Evolutionary conservation across 2,113 vertebrate genomes (phyloP), one percentile per base, ranked within the genome.

Genomic region (Morphnarchus princeps): DNA sequence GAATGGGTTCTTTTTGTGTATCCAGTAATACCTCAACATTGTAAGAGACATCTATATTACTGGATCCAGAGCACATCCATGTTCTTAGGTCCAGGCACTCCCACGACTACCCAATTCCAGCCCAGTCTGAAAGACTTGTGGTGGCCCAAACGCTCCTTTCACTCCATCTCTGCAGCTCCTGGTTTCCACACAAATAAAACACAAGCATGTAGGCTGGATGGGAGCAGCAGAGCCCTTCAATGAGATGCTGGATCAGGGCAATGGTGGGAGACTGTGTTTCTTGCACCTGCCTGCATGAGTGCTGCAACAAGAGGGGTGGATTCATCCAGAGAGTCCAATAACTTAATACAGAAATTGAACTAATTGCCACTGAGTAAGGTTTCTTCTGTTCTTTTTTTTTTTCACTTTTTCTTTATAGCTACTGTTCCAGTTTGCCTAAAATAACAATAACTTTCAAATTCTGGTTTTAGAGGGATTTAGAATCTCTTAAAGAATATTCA

Each of bases 271-370:
- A 52, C 22, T 22, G 2, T 31, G 13, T 67, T 61, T 62, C 38
- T 66, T 32, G 6, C 28, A 58, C 7, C 9, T 40, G 5, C 29
- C 42, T 74, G n/a, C 0, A 0, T 6, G 14, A 55, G 29, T 31
- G 34, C 19, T 79, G 25, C 42, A 72, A 40, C 2, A 69, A 52
- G 14, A 14, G 12, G 6, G 43, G 10, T 20, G 12, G 21, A 61
- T 52, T 85, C 9, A 79, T 76, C 26, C 10, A 15, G 7, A 45
- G 4, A 47, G 24, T 26, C 18, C 0, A 0, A 11, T 15, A 58
- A 59, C 18, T 36, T 79, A n/a, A 94, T 67, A 71, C 9, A 67
- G 13, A 87, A 93, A 72, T 47, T 38, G 24, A 65, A 66, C 13
- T 45, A 36, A 36, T 22, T 85, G 12, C 29, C 10, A 13, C 17